phyloP scores from a whole-genome alignment of 2,888 invertebrate genomes.

The Masnerella sp. region DNA sequence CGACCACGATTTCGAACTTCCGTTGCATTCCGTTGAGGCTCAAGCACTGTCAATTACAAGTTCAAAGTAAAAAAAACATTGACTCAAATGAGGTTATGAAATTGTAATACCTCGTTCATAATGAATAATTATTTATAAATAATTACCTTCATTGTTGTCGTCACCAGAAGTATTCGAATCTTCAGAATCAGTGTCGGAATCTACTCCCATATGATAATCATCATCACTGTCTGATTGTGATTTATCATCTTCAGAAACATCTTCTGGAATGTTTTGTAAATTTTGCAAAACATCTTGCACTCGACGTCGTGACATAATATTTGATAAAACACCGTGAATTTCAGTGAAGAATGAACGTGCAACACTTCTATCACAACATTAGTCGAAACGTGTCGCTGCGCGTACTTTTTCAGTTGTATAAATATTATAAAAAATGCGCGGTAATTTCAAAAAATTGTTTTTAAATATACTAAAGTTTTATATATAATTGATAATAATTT shows the following conservation, averaged over 20 bases:
- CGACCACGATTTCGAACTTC: not conserved
- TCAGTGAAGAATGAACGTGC: too few species aligned
- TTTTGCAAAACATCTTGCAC: not conserved
- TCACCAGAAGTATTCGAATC: not conserved
- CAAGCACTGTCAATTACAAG: not conserved
- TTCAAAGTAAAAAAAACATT: too few species aligned
- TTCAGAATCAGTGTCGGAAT: conserved; percentile 1
- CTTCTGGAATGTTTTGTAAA: conserved; percentile 9
- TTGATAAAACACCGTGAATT: too few species aligned
- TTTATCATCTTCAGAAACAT: conserved; percentile 6
- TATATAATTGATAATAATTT: not conserved
- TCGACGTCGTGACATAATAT: not conserved
- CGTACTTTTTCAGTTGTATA: not conserved
- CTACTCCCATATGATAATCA: not conserved
- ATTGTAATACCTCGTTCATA: too few species aligned
- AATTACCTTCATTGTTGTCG: not conserved
- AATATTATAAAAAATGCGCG: not conserved
- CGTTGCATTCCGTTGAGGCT: not conserved
- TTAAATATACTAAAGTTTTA: not conserved
- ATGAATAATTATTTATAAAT: not conserved
- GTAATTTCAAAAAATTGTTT: not conserved
- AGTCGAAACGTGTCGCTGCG: not conserved
- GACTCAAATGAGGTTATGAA: not conserved
- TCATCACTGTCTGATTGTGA: not conserved
- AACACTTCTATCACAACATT: not conserved